phyloP scores from a whole-genome alignment of 2,888 invertebrate genomes.

The Myopa tessellatipennis region DNA sequence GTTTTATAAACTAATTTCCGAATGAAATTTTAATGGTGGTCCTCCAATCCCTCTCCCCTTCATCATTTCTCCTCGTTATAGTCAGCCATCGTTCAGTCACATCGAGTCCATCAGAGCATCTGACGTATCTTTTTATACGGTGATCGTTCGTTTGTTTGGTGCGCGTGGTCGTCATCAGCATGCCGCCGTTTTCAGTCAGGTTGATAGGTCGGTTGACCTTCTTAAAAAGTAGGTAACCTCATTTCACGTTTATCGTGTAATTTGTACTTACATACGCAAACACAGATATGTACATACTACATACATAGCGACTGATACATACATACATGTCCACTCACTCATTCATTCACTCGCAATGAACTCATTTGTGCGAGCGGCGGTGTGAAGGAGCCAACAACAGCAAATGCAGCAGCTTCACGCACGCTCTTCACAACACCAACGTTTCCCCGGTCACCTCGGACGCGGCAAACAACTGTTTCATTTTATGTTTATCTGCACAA shows the following conservation, averaged over 20 bases:
- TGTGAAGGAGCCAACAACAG: conserved; percentile 40
- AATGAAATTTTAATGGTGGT: neutral
- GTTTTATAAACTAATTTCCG: neutral
- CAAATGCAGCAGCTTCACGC: conserved; percentile 41
- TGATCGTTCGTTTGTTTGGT: neutral
- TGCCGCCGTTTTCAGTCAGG: neutral
- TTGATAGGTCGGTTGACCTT: conserved; percentile 57
- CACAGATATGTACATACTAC: neutral
- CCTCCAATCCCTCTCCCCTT: neutral
- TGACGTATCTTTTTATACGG: neutral
- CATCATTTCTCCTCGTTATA: too few relatives aligned
- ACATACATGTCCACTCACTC: neutral
- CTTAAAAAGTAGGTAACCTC: conserved; percentile 67
- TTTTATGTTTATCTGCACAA: neutral
- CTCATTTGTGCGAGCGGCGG: conserved; percentile 14
- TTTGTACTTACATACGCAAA: conserved; percentile 39
- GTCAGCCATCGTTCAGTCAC: too few relatives aligned
- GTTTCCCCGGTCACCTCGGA: neutral
- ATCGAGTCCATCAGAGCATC: too few relatives aligned
- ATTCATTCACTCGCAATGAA: conserved; percentile 4
- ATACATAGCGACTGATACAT: neutral
- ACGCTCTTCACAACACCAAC: neutral
- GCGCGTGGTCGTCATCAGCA: conserved; percentile 3
- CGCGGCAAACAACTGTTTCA: neutral
- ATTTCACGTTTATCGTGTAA: conserved; percentile 65